A percentile compares a stretch with the other conserved stretches of the same genome.
phyloP scores from a whole-genome alignment of 2,888 invertebrate genomes.

The Phalera bucephala region DNA sequence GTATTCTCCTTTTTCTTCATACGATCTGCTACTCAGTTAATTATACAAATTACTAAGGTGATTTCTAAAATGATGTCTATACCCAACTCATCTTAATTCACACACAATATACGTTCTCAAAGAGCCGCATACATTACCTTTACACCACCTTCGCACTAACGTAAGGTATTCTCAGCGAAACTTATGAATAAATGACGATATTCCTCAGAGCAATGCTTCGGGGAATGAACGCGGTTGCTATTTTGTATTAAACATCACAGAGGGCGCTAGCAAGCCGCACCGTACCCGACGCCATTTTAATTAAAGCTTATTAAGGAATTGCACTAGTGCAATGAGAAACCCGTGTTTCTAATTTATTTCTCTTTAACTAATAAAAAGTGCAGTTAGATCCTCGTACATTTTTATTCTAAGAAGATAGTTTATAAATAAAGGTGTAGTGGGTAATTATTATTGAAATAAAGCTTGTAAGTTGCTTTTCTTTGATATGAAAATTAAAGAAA shows the following conservation, averaged over 20 bases:
- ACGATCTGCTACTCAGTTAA: too few species aligned
- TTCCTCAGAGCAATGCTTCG: slow-evolving; percentile 18
- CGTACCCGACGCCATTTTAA: slow-evolving; percentile 25
- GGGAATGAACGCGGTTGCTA: slow-evolving; percentile 23
- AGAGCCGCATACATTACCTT: not conserved
- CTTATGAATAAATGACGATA: slow-evolving; percentile 33
- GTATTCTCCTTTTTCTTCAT: too few species aligned
- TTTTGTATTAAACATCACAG: slow-evolving; percentile 34
- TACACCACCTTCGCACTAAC: not conserved
- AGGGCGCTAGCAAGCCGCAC: slow-evolving; percentile 6
- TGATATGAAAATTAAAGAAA: too few species aligned
- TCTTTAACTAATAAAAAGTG: not conserved
- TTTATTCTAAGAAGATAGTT: too few species aligned
- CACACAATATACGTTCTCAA: too few species aligned
- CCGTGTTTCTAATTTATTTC: not conserved
- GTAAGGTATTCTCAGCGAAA: slow-evolving; percentile 20
- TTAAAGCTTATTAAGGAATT: slow-evolving; percentile 23
- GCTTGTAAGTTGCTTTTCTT: too few species aligned
- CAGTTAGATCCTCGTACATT: too few species aligned
- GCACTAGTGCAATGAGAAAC: slow-evolving; percentile 4
- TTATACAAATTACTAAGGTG: too few species aligned
- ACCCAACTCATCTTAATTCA: too few species aligned
- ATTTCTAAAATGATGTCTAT: too few species aligned
- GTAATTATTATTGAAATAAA: too few species aligned
- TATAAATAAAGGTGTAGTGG: too few species aligned